Base-by-base conservation (phyloP, 2,888 invertebrate species). In the Mimas tiliae region DNA sequence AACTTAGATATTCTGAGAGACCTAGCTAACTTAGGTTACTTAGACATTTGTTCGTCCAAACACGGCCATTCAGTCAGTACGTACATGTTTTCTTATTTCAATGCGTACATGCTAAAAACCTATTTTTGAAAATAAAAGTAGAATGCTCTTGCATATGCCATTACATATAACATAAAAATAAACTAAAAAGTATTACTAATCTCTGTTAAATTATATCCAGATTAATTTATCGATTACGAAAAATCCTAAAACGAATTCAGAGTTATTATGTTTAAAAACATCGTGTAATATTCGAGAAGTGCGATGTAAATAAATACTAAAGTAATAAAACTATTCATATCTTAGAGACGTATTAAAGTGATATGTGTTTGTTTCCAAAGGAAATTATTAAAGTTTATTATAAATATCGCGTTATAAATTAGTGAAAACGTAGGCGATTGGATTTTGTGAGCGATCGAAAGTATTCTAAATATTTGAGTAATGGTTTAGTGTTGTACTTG, bases 331-430 rank as follows among this genome's bases (percentile, higher is more conserved):
- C 84, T 91, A 89, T 90, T 93, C 93, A 93, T 93, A 93, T 93
- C 93, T 87, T 93, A 93, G 92, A 85, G 79, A 80, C 80, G 76
- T 89, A 91, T 88, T 88, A 78, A 91, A 88, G 90, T 91, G 90
- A 93, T 91, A 90, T 81, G 80, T 88, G 81, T 88, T 89, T 88
- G 84, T 91, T 93, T 92, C 92, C 92, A 83, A 90, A 89, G 91
- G 91, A 92, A 92, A 91, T 88, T 88, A 86, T 80, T 87, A 88
- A 89, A 89, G 87, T 90, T 89, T 90, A 89, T 88, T 80, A 83
- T n/a, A n/a, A n/a, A n/a, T 84, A 87, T 38, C 51, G 68, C 51
- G 63, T 63, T 63, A 48, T 63, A 58, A 63, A 51, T 51, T 64
- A 51, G 50, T 63, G 38, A 38, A 19, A 64, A 51, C 19, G 48